phyloP scores from a whole-genome alignment of 2,888 invertebrate species.

The Biston stratarius region DNA sequence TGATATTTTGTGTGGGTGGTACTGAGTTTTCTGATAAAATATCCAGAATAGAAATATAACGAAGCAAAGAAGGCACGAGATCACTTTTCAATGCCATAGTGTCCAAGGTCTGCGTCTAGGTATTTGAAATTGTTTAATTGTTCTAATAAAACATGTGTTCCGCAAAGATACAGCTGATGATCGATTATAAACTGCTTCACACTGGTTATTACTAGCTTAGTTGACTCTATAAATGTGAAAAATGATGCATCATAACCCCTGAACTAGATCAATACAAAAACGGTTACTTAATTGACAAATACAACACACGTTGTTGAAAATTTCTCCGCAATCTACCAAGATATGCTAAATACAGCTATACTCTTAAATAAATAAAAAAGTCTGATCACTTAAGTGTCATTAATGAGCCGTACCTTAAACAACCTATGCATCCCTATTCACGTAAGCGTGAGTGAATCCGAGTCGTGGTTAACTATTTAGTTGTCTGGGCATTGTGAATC shows the following conservation, averaged over 20 bases:
- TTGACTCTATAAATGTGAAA: constrained; percentile 39
- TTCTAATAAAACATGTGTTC: constrained; percentile 36
- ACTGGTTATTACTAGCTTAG: constrained; percentile 52
- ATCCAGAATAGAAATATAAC: too few relatives aligned
- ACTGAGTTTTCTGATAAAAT: too few relatives aligned
- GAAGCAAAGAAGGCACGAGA: neutral
- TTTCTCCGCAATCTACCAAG: too few relatives aligned
- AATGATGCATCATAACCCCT: constrained; percentile 3
- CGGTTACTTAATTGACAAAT: neutral
- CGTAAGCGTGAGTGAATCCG: constrained; percentile 13
- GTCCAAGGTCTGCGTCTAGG: constrained; percentile 11
- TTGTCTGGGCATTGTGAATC: constrained; percentile 29
- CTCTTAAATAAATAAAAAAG: neutral
- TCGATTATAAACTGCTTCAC: constrained; percentile 48
- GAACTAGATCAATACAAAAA: neutral
- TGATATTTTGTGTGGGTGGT: too few relatives aligned
- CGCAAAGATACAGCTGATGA: constrained; percentile 24
- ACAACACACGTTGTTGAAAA: neutral
- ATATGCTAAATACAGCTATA: neutral
- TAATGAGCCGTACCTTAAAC: neutral
- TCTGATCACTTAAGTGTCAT: neutral
- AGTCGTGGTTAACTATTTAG: constrained; percentile 29
- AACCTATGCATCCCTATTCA: neutral
- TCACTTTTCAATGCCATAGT: constrained; percentile 4
- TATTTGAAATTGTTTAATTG: constrained; percentile 35